Conservation (phyloP, 2,888 invertebrate species). For the Dryocosmus kuriphilus region DNA sequence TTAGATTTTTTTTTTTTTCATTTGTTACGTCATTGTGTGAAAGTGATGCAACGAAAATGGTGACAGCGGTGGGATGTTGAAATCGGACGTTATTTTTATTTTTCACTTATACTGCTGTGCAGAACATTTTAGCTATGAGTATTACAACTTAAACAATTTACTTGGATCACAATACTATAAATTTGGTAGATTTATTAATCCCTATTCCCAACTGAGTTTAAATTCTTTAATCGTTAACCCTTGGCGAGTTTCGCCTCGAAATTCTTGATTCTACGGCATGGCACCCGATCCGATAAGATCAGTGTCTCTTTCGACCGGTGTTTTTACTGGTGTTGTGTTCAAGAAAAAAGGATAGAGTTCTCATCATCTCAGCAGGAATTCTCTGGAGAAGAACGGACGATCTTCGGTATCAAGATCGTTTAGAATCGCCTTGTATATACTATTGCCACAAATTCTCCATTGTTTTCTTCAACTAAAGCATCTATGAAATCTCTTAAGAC, state of each 20-base stretch:
- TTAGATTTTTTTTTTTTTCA: too few species aligned
- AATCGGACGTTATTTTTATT: too few species aligned
- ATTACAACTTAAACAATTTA: neutral
- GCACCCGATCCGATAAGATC: slow-evolving; percentile 53
- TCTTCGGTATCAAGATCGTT: slow-evolving; percentile 44
- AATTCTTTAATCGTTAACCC: slow-evolving; percentile 56
- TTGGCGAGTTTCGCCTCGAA: slow-evolving; percentile 42
- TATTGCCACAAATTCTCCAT: neutral
- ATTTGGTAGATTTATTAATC: neutral
- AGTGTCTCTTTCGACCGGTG: slow-evolving; percentile 53
- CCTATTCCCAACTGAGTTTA: neutral
- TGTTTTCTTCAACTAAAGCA: slow-evolving; percentile 7
- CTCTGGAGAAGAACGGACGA: slow-evolving; percentile 52
- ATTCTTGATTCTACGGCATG: slow-evolving; percentile 27
- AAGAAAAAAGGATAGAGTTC: slow-evolving; percentile 61
- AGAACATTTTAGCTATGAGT: neutral
- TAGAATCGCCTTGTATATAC: slow-evolving; percentile 1
- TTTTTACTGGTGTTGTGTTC: slow-evolving; percentile 58
- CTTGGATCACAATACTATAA: neutral
- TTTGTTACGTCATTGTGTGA: too few species aligned
- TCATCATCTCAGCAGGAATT: slow-evolving; percentile 59
- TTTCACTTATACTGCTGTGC: neutral
- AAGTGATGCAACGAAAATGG: too few species aligned
- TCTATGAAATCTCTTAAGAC: slow-evolving; percentile 5
- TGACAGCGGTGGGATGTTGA: too few species aligned